Evolutionary conservation across 1,140 invertebrate genomes (phyloP), one percentile per base, ranked within the genome.

Genomic region (Apis cerana): DNA sequence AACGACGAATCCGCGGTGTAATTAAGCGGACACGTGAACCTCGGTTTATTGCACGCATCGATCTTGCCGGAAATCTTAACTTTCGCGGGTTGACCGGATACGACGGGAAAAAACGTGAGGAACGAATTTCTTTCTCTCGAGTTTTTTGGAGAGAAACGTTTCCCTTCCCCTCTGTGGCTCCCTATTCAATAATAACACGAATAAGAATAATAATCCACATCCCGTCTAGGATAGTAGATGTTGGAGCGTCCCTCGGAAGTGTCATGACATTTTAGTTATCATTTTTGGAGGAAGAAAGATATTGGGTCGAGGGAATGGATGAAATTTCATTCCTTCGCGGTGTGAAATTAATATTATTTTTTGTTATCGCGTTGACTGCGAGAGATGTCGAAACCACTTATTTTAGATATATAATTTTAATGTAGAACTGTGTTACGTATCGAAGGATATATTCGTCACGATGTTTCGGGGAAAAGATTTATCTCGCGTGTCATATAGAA

Each of bases 1-100:
- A 81, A 84, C 80, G 74, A 85, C 59, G 56, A 87, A 78, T 72
- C 74, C 56, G 50, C 12, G 50, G 12, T 33, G 19, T 23, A 87
- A 87, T 87, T 87, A 86, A 76, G 52, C 69, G 23, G 56, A 67
- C 54, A 52, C 59, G 48, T 33, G 69, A 76, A 87, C 19, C n/a
- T 9, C 21, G n/a, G 33, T n/a, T n/a, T 17, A 43, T 2, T 2
- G 5, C 48, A 27, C 58, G 52, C 52, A 17, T 21, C 56, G 81
- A 68, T 75, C 65, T 50, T 33, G 74, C 80, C 86, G 87, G 86
- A 88, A 85, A 82, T 72, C 59, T 10, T 13, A 65, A 85, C 87
- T 88, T 88, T 88, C 87, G 86, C 86, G 61, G 82, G 43, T 64
- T 62, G 82, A 88, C 83, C 87, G 87, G 86, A 85, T 80, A 83